Conservation (phyloP, 2,888 invertebrate species). For the Hipparchia sbordonii region DNA sequence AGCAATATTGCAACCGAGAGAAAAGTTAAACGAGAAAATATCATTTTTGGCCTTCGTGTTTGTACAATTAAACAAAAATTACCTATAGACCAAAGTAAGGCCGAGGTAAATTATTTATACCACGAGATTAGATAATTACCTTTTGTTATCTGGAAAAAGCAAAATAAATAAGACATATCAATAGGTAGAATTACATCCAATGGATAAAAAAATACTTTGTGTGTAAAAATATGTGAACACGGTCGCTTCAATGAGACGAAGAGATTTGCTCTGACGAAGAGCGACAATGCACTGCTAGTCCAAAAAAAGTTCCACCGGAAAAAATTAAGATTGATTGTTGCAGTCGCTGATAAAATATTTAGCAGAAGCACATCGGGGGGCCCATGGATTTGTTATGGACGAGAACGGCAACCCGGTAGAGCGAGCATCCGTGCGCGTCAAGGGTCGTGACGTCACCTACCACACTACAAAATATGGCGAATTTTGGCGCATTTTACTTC, state of each 20-base stretch:
- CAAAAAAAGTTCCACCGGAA: too few species aligned
- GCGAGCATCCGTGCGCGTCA: slow-evolving; percentile 89
- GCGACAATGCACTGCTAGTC: too few species aligned
- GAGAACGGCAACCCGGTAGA: slow-evolving; percentile 90
- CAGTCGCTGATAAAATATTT: slow-evolving; percentile 92
- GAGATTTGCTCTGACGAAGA: too few species aligned
- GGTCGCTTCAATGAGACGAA: not conserved
- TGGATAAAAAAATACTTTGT: not conserved
- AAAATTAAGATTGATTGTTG: slow-evolving; percentile 34
- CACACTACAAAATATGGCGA: slow-evolving; percentile 95
- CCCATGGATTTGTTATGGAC: slow-evolving; percentile 93
- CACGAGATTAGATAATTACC: slow-evolving; percentile 5
- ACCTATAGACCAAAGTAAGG: not conserved
- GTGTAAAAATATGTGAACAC: not conserved
- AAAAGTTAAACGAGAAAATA: not conserved
- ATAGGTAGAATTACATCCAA: not conserved
- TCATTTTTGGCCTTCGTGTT: slow-evolving; percentile 26
- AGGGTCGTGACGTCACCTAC: slow-evolving; percentile 92
- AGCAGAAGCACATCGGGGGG: slow-evolving; percentile 93
- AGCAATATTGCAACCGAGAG: slow-evolving; percentile 17
- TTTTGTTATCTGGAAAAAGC: not conserved
- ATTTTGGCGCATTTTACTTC: slow-evolving; percentile 95
- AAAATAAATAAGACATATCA: not conserved
- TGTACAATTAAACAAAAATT: not conserved
- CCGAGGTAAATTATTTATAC: not conserved